phyloP scores from a whole-genome alignment of 2,888 invertebrate genomes.

The Endotricha flammealis region DNA sequence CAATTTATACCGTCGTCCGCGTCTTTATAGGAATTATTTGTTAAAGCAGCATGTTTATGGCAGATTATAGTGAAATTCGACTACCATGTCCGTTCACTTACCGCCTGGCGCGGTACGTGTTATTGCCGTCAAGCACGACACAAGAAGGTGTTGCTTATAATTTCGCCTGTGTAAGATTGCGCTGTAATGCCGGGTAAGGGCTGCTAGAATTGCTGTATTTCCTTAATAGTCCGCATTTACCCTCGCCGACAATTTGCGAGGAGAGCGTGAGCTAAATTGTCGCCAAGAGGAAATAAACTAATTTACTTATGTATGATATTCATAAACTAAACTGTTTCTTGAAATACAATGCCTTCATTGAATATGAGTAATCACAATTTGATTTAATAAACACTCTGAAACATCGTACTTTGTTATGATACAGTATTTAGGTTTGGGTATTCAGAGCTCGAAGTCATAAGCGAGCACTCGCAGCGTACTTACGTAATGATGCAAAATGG shows the following conservation, averaged over 20 bases:
- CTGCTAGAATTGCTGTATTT: constrained; percentile 75
- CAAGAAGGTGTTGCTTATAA: constrained; percentile 75
- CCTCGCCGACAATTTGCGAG: constrained; percentile 75
- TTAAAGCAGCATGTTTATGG: constrained; percentile 10
- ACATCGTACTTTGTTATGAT: too few species aligned
- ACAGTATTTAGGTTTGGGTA: too few species aligned
- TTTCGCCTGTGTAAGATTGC: constrained; percentile 72
- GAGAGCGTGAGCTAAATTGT: constrained; percentile 75
- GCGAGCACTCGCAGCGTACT: too few species aligned
- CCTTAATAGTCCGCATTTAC: constrained; percentile 77
- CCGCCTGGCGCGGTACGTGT: constrained; percentile 34
- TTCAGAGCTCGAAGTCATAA: too few species aligned
- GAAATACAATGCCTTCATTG: constrained; percentile 45
- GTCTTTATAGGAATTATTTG: constrained; percentile 5
- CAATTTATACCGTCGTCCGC: not conserved
- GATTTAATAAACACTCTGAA: too few species aligned
- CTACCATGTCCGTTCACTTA: constrained; percentile 40
- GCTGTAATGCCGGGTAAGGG: constrained; percentile 73
- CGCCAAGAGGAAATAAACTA: constrained; percentile 76
- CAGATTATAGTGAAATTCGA: constrained; percentile 32
- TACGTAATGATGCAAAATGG: not conserved
- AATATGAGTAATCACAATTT: constrained; percentile 16
- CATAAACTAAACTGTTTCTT: constrained; percentile 51
- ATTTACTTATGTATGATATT: constrained; percentile 70
- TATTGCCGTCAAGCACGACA: constrained; percentile 68